Conservation (phyloP, 2,113 vertebrate species). For the Sylvietta virens region DNA sequence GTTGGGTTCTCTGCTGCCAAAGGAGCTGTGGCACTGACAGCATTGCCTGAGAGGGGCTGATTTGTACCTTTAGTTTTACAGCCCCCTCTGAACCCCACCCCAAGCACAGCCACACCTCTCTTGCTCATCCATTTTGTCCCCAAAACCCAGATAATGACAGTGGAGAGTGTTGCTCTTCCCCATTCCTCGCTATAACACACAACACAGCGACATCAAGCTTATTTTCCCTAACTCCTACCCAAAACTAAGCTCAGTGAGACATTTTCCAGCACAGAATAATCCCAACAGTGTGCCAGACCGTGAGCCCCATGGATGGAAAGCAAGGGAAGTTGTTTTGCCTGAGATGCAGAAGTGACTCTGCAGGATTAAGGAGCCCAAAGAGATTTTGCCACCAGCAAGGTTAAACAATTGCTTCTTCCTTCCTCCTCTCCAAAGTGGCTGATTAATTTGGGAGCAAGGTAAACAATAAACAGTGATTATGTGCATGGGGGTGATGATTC, state of each 20-base stretch:
- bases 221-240: background rate
- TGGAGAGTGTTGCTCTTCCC: background rate
- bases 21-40: background rate
- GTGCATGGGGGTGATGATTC: conserved; percentile 44
- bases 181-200: background rate
- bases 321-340: background rate
- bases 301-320: background rate
- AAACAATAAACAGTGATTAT: conserved; percentile 57
- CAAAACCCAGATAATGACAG: fast-evolving
- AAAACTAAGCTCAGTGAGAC: background rate
- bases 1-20: background rate
- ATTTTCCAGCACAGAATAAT: background rate
- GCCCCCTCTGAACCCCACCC: background rate
- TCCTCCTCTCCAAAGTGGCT: background rate
- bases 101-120: background rate
- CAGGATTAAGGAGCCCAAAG: background rate
- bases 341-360: background rate
- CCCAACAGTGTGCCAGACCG: background rate
- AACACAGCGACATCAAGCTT: background rate
- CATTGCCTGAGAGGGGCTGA: background rate
- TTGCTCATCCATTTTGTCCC: background rate
- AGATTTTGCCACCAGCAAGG: conserved; percentile 18
- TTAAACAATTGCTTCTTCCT: conserved; percentile 23
- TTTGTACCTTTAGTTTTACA: background rate
- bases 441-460: conserved; percentile 48